phyloP scores from a whole-genome alignment of 2,797 vertebrate species.

The Naso thynnoides region DNA sequence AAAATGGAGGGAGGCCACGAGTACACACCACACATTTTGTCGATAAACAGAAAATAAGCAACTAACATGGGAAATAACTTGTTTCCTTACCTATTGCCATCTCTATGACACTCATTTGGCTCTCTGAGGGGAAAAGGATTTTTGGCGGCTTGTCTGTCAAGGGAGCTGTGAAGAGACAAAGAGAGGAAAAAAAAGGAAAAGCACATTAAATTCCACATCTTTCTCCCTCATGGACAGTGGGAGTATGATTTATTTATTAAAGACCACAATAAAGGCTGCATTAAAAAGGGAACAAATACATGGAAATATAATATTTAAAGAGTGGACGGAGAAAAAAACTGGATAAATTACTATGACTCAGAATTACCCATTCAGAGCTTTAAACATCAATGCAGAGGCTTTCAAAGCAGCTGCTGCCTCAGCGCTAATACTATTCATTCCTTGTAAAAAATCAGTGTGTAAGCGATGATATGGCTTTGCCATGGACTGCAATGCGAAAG shows the following conservation, averaged over 20 bases:
- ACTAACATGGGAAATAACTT: constrained; percentile 11
- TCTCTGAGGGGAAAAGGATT: constrained; percentile 94
- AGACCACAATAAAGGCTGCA: constrained; percentile 51
- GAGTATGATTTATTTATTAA: constrained; percentile 69
- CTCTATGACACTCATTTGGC: constrained; percentile 92
- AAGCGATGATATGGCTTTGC: constrained; percentile 54
- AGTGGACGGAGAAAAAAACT: constrained; percentile 35
- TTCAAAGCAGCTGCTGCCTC: constrained; percentile 70
- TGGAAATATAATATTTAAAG: constrained; percentile 59
- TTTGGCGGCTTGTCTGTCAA: constrained; percentile 98
- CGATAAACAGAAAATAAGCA: constrained; percentile 1
- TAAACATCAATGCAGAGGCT: constrained; percentile 50
- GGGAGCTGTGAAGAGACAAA: constrained; percentile 88
- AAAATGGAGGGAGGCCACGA: too few species aligned
- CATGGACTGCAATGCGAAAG: constrained; percentile 40
- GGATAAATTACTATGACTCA: constrained; percentile 46
- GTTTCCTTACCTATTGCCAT: constrained; percentile 91
- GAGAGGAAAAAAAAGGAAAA: constrained; percentile 44
- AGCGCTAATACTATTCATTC: constrained; percentile 51
- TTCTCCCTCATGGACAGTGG: constrained; percentile 45
- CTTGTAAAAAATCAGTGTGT: constrained; percentile 48
- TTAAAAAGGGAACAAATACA: constrained; percentile 59
- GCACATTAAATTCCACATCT: constrained; percentile 56
- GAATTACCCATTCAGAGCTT: constrained; percentile 50
- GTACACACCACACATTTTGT: not conserved